Percentiles rank a stretch among this genome's conserved stretches.
Evolutionary conservation across 2,797 vertebrate genomes (phyloP).

Genomic region (Argentina silus): DNA sequence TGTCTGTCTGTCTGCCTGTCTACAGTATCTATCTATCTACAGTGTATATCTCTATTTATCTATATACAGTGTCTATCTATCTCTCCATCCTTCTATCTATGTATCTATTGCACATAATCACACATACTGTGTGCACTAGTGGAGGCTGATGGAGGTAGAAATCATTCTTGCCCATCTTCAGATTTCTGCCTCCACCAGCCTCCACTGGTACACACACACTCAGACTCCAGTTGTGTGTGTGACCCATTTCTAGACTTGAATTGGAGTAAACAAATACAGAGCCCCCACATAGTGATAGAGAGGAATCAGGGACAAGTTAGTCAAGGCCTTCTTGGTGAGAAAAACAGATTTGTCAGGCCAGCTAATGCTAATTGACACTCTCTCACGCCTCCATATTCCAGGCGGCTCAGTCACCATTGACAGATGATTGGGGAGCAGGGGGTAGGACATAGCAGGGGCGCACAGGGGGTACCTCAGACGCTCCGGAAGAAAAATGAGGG

Average conservation of each 20-base stretch:
- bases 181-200: not conserved
- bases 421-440: slow-evolving; percentile 87
- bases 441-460: slow-evolving; percentile 73
- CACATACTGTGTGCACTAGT: no score
- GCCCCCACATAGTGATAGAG: slow-evolving; percentile 52
- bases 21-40: not conserved
- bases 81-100: not conserved
- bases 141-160: no score
- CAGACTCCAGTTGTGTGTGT: slow-evolving; percentile 31
- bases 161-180: slow-evolving; percentile 1
- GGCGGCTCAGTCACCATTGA: slow-evolving; percentile 84
- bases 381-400: slow-evolving; percentile 84
- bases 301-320: slow-evolving; percentile 70
- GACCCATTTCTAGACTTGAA: slow-evolving; percentile 64
- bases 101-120: no score
- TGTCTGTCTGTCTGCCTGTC: slow-evolving; percentile 18
- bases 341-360: slow-evolving; percentile 77
- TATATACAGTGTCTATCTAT: no score
- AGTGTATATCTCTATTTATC: no score
- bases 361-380: slow-evolving; percentile 89
- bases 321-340: slow-evolving; percentile 68
- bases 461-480: slow-evolving; percentile 74
- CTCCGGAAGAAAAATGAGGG: slow-evolving; percentile 93
- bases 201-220: not conserved
- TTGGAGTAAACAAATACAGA: slow-evolving; percentile 51